A percentile compares a stretch with the other conserved stretches of the same genome.
phyloP scores from a whole-genome alignment of 2,888 invertebrate genomes.

The Eilema depressum region DNA sequence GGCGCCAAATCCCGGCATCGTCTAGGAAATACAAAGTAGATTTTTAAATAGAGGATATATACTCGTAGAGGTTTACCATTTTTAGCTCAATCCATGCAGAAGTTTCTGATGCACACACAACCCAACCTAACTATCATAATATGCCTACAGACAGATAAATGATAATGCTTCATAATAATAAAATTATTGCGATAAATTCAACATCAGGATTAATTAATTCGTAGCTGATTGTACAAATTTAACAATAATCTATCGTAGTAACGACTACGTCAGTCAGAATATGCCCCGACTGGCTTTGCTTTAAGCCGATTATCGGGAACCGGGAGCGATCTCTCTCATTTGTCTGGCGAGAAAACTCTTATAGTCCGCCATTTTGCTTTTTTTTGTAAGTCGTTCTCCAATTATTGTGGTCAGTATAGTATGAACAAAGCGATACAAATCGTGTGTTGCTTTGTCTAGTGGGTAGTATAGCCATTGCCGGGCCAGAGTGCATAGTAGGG shows the following conservation, averaged over 20 bases:
- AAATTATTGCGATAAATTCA: neutral
- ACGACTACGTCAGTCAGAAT: conserved; percentile 36
- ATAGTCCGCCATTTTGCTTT: conserved; percentile 18
- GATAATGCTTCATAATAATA: no score
- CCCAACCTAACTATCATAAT: no score
- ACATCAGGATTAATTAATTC: neutral
- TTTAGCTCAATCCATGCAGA: no score
- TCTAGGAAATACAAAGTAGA: no score
- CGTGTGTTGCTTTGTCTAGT: neutral
- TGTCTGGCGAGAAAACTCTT: conserved; percentile 27
- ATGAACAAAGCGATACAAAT: neutral
- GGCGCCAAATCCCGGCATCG: no score
- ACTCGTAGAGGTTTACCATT: no score
- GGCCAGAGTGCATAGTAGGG: neutral
- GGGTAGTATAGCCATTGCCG: neutral
- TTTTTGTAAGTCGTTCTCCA: conserved; percentile 9
- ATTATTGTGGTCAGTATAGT: conserved; percentile 6
- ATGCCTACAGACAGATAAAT: no score
- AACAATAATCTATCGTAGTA: conserved; percentile 10
- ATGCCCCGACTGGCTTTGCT: conserved; percentile 23
- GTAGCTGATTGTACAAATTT: conserved; percentile 10
- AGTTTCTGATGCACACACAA: no score
- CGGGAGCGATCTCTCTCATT: conserved; percentile 31
- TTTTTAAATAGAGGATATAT: no score
- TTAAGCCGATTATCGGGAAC: conserved; percentile 31